Conservation (phyloP, 2,113 vertebrate genomes). For the Dipodomys stephensi region DNA sequence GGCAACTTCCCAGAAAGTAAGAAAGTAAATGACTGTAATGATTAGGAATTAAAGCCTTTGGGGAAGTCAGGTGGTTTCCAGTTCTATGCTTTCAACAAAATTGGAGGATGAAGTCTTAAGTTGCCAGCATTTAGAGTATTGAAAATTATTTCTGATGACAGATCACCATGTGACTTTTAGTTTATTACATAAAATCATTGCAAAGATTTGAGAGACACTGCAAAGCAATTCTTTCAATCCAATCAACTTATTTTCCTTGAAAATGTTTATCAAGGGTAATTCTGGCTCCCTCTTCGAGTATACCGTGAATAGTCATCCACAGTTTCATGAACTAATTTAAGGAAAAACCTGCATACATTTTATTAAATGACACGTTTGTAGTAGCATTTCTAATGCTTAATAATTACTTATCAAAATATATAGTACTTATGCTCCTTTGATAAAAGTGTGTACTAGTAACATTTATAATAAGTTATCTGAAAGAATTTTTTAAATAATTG, state of each 20-base stretch:
- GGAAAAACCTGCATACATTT: background rate
- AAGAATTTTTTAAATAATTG: conserved; percentile 65
- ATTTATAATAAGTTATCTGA: conserved; percentile 55
- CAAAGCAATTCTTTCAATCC: background rate
- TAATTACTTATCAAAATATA: conserved; percentile 47
- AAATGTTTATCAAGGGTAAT: background rate
- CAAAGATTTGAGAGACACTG: background rate
- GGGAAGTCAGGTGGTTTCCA: conserved; percentile 16
- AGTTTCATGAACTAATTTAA: background rate
- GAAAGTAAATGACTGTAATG: conserved; percentile 10
- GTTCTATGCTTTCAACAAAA: conserved; percentile 46
- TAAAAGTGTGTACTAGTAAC: conserved; percentile 18
- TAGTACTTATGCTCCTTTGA: conserved; percentile 31
- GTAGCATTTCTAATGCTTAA: conserved; percentile 48
- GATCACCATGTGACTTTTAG: background rate
- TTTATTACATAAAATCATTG: background rate
- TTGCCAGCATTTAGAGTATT: background rate
- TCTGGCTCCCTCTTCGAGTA: background rate
- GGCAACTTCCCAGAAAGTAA: conserved; percentile 45
- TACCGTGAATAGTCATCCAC: background rate
- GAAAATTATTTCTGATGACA: background rate
- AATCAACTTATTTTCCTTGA: background rate
- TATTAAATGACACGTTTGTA: conserved; percentile 59
- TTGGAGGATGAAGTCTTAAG: background rate
- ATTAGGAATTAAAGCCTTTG: conserved; percentile 11